Conservation (phyloP, 1,140 invertebrate genomes). For the Drosophila bipectinata region DNA sequence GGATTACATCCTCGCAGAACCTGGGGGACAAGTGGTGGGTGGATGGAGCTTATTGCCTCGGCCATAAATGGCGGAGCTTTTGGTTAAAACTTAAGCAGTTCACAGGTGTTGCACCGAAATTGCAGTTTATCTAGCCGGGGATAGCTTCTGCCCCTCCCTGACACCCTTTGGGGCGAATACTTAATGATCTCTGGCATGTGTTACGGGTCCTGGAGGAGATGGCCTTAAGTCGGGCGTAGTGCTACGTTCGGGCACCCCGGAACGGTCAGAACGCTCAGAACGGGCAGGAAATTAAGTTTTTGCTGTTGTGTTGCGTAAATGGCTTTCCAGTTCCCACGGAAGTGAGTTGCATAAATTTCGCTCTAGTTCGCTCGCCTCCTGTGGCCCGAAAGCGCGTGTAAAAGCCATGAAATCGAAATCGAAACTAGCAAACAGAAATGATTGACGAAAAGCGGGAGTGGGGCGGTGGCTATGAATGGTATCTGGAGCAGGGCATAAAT, state of each 20-base stretch:
- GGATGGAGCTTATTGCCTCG: constrained; percentile 49
- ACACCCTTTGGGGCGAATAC: constrained; percentile 23
- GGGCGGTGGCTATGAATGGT: constrained; percentile 3
- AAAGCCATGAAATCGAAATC: constrained; percentile 77
- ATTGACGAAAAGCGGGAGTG: constrained; percentile 62
- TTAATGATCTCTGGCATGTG: constrained; percentile 80
- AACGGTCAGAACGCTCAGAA: constrained; percentile 33
- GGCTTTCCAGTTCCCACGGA: constrained; percentile 76
- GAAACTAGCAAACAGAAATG: constrained; percentile 68
- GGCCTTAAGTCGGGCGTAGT: not conserved
- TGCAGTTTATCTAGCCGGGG: constrained; percentile 73
- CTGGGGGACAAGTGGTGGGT: not conserved
- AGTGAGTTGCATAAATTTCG: constrained; percentile 78
- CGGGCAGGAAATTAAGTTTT: constrained; percentile 76
- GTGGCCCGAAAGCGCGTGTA: constrained; percentile 68
- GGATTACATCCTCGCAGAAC: constrained; percentile 64
- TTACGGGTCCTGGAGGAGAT: constrained; percentile 60
- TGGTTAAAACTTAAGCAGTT: constrained; percentile 73
- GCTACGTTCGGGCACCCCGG: constrained; percentile 1
- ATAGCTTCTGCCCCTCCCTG: constrained; percentile 29
- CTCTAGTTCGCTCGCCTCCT: constrained; percentile 27
- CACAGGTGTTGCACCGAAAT: constrained; percentile 78
- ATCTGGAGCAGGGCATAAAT: constrained; percentile 74
- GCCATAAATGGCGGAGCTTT: constrained; percentile 66
- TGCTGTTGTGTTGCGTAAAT: constrained; percentile 79